Evolutionary conservation across 2,888 invertebrate species (phyloP).

Genomic region (Drosophila infuscata): DNA sequence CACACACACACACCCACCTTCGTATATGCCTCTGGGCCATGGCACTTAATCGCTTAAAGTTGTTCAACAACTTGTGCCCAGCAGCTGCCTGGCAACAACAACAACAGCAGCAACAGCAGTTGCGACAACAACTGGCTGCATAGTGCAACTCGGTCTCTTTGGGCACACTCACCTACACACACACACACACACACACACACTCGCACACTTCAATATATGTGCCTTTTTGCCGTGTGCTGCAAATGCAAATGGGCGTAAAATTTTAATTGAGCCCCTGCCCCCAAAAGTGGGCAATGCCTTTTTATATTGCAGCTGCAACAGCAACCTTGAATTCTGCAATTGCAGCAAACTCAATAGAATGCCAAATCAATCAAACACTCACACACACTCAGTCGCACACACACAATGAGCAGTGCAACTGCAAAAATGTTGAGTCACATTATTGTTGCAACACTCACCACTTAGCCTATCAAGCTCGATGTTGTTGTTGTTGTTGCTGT

Average conservation of each 20-base stretch:
- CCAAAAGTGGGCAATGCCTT: slow-evolving; percentile 64
- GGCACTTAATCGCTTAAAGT: slow-evolving; percentile 68
- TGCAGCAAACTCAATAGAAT: slow-evolving; percentile 54
- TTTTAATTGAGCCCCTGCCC: slow-evolving; percentile 78
- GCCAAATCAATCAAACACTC: slow-evolving; percentile 51
- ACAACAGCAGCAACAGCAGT: slow-evolving; percentile 8
- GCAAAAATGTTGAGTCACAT: slow-evolving; percentile 21
- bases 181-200: slow-evolving; percentile 11
- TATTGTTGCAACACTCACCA: slow-evolving; percentile 27
- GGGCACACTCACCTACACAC: slow-evolving; percentile 18
- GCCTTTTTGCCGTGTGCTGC: slow-evolving; percentile 38
- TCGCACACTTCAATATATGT: slow-evolving; percentile 13
- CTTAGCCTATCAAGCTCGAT: neutral
- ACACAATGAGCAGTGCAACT: neutral
- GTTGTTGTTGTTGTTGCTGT: slow-evolving; percentile 15
- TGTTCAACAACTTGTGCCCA: slow-evolving; percentile 64
- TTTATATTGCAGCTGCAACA: slow-evolving; percentile 43
- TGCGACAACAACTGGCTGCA: slow-evolving; percentile 19
- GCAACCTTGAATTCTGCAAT: slow-evolving; percentile 55
- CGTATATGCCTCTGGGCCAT: slow-evolving; percentile 44
- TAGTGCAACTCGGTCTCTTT: slow-evolving; percentile 36
- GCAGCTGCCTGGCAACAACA: slow-evolving; percentile 44
- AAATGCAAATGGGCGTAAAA: slow-evolving; percentile 76
- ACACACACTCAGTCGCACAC: slow-evolving; percentile 9
- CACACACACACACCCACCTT: slow-evolving; percentile 3